phyloP scores from a whole-genome alignment of 2,888 invertebrate genomes.

The Apamea epomidion region DNA sequence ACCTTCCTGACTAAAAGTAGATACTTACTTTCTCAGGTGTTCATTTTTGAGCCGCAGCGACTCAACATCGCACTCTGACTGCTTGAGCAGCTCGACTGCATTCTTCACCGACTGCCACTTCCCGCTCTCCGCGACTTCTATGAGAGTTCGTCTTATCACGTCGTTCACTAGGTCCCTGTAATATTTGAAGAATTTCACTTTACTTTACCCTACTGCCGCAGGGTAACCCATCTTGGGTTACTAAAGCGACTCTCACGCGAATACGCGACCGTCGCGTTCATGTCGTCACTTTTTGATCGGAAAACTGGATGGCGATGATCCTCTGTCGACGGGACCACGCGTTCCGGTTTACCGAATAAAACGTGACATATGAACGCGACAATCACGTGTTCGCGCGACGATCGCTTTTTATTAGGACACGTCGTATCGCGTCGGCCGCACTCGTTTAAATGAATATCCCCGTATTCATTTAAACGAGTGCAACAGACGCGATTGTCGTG shows the following conservation, averaged over 20 bases:
- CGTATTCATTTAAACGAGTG: not conserved
- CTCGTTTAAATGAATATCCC: too few relatives aligned
- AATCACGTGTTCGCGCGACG: not conserved
- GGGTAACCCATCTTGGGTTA: too few relatives aligned
- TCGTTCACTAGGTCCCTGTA: constrained; percentile 78
- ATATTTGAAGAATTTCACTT: constrained; percentile 17
- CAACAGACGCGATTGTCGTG: too few relatives aligned
- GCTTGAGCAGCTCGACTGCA: constrained; percentile 70
- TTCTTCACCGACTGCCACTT: constrained; percentile 73
- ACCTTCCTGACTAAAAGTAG: too few relatives aligned
- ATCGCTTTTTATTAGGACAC: not conserved
- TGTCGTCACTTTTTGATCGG: not conserved
- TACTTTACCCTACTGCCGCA: not conserved
- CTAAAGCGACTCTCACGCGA: not conserved
- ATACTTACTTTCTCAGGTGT: constrained; percentile 71
- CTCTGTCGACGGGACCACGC: not conserved
- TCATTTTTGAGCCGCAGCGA: constrained; percentile 70
- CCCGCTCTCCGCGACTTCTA: constrained; percentile 79
- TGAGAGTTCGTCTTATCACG: constrained; percentile 75
- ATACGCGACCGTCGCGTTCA: too few relatives aligned
- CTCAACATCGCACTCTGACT: constrained; percentile 68
- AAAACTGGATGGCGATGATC: not conserved
- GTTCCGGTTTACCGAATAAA: not conserved
- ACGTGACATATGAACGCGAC: not conserved
- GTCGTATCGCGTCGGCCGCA: too few relatives aligned